Conservation (phyloP, 2,797 vertebrate genomes). For the Hemibagrus guttatus region DNA sequence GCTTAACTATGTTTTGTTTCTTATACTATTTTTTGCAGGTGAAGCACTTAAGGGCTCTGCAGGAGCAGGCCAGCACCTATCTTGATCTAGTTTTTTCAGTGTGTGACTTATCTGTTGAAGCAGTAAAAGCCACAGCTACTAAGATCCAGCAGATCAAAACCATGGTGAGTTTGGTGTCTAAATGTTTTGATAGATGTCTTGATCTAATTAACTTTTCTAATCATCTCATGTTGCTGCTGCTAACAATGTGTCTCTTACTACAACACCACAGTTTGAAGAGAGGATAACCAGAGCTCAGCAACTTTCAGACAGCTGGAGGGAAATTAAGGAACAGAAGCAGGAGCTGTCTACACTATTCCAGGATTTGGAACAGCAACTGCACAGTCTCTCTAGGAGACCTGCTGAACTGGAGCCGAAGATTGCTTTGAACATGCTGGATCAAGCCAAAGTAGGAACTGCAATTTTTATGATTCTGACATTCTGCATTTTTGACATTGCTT, state of each 20-base stretch:
- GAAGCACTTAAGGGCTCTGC: constrained; percentile 88
- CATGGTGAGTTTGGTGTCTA: constrained; percentile 74
- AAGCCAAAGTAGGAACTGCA: constrained; percentile 82
- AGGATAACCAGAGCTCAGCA: constrained; percentile 85
- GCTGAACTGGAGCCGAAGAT: constrained; percentile 92
- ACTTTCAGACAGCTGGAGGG: constrained; percentile 91
- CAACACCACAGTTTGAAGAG: constrained; percentile 83
- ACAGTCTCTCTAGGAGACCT: constrained; percentile 87
- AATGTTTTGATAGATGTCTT: no score
- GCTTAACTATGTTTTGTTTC: neutral
- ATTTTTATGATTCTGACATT: neutral
- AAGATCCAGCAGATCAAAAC: constrained; percentile 91
- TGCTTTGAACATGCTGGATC: constrained; percentile 90
- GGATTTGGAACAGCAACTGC: constrained; percentile 90
- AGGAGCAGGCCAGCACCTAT: constrained; percentile 94
- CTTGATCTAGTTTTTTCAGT: constrained; percentile 92
- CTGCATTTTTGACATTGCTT: neutral
- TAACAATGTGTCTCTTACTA: constrained; percentile 44
- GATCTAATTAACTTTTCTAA: neutral
- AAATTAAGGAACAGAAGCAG: constrained; percentile 91
- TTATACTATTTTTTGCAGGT: constrained; percentile 72
- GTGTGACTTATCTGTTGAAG: constrained; percentile 87
- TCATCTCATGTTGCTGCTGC: neutral
- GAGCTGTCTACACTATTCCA: constrained; percentile 89
- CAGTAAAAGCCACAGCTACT: constrained; percentile 83